Evolutionary conservation across 53 echinoderm and acorn worm genomes (phyloP).

Genomic region (Holothuria leucospilota): DNA sequence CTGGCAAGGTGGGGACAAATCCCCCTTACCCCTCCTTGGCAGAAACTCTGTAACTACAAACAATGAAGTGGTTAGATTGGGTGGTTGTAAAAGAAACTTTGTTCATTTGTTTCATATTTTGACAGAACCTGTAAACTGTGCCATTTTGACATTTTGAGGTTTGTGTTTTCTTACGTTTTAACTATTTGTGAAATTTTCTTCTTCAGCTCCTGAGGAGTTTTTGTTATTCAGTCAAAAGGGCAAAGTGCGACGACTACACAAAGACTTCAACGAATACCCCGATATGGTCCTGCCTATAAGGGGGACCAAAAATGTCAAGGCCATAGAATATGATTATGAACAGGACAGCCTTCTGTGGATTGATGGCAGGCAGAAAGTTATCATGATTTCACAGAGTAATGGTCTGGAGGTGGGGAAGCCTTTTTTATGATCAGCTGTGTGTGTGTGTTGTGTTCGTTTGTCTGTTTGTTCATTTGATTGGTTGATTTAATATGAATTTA

Average conservation of each 20-base stretch:
- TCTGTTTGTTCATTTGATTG: background rate
- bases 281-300: conserved; percentile 88
- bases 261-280: conserved; percentile 73
- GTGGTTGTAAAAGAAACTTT: too few relatives aligned
- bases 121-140: too few relatives aligned
- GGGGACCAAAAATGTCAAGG: conserved; percentile 69
- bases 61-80: too few relatives aligned
- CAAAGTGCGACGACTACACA: conserved; percentile 70
- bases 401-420: conserved; percentile 69
- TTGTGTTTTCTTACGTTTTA: too few relatives aligned
- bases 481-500: too few relatives aligned
- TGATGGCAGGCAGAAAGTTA: conserved; percentile 72
- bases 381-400: conserved; percentile 78
- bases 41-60: too few relatives aligned
- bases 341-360: conserved; percentile 81
- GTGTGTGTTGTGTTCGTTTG: background rate
- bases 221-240: conserved; percentile 82
- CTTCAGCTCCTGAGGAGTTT: conserved; percentile 87
- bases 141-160: too few relatives aligned
- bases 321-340: conserved; percentile 79
- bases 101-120: too few relatives aligned
- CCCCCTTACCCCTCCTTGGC: too few relatives aligned
- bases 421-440: background rate
- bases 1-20: too few relatives aligned
- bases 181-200: too few relatives aligned